phyloP scores from a whole-genome alignment of 2,797 vertebrate species.

The Chloroceryle amazona region DNA sequence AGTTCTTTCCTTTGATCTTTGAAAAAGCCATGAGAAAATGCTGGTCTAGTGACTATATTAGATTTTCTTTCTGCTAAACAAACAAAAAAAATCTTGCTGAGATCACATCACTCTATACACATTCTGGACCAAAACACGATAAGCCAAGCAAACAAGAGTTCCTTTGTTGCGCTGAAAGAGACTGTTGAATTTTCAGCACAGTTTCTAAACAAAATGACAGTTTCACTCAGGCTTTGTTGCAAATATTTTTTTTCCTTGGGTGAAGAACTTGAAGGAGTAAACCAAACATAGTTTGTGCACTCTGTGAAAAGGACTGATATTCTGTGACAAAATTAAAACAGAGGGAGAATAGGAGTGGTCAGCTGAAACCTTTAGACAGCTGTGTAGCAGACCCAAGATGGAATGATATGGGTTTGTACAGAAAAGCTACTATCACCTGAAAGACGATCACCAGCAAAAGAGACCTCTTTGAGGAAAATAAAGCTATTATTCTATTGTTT shows the following conservation, averaged over 20 bases:
- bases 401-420: constrained; percentile 74
- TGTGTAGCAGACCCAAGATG: constrained; percentile 80
- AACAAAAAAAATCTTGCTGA: constrained; percentile 78
- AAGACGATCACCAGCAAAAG: constrained; percentile 72
- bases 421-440: constrained; percentile 78
- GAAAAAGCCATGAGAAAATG: constrained; percentile 75
- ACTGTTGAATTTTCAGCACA: constrained; percentile 52
- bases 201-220: constrained; percentile 75
- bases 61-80: constrained; percentile 75
- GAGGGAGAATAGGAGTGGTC: constrained; percentile 64
- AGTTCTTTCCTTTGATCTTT: constrained; percentile 78
- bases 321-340: constrained; percentile 70
- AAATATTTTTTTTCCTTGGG: constrained; percentile 19
- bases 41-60: constrained; percentile 76
- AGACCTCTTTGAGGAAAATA: constrained; percentile 78
- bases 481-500: constrained; percentile 83
- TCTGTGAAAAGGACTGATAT: constrained; percentile 41
- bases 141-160: constrained; percentile 83
- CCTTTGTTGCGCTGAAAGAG: constrained; percentile 81
- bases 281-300: constrained; percentile 6
- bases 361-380: constrained; percentile 76
- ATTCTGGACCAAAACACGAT: constrained; percentile 71
- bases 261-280: constrained; percentile 48
- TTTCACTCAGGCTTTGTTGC: constrained; percentile 65
- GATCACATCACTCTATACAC: constrained; percentile 78